These are phyloP conservation scores for Thinocorus orbignyianus DNA, from an alignment of 2,113 vertebrate genomes.

Conservation along the genomic window DNA sequence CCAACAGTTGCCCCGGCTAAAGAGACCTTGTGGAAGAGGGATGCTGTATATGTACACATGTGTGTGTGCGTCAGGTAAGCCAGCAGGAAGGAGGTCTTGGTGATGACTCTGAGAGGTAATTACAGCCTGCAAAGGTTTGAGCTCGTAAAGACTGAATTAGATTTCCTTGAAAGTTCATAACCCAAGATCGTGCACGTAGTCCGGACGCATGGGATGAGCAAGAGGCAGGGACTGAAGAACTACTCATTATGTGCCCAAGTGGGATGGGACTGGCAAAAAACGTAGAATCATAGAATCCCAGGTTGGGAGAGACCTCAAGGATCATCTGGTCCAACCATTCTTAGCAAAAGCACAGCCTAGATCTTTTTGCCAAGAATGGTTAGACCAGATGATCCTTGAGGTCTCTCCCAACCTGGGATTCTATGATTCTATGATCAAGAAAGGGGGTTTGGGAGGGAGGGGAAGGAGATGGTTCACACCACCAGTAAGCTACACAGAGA, in stretches of 20 bases:
- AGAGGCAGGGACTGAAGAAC: neutral
- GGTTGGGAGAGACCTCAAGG: neutral
- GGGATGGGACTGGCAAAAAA: neutral
- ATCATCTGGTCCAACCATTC: neutral
- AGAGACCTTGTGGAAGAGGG: neutral
- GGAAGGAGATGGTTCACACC: neutral
- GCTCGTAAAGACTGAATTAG: neutral
- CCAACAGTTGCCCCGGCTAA: neutral
- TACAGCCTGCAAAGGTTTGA: constrained; percentile 37
- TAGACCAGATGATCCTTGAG: neutral
- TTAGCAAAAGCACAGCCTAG: neutral
- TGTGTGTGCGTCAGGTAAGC: neutral
- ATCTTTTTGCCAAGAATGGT: neutral
- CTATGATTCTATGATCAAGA: neutral
- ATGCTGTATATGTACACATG: neutral
- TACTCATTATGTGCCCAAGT: neutral
- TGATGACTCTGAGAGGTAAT: neutral
- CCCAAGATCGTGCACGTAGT: neutral
- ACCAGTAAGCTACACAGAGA: neutral
- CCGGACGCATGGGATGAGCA: neutral
- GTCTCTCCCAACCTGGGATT: neutral
- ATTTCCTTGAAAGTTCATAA: constrained; percentile 30
- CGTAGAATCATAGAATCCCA: neutral
- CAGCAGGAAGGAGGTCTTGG: constrained; percentile 13
- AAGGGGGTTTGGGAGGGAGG: neutral